Conservation (phyloP, 2,113 vertebrate genomes). For the zebrafish (Danio rerio) region GRCz12tu NC_133178.1:31702501-31703000, state of each 20-base stretch:
- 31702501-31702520: too few species aligned
- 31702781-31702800: not conserved
- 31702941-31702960: not conserved
- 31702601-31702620: too few species aligned
- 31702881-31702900: not conserved
- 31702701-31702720: not conserved
- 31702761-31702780: not conserved
- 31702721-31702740: not conserved
- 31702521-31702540: too few species aligned
- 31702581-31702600: not conserved
- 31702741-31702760: not conserved
- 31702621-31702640: not conserved
- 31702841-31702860: not conserved
- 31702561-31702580: not conserved
- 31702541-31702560: too few species aligned
- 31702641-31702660: not conserved
- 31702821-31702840: not conserved
- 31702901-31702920: not conserved
- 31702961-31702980: conserved; percentile 7
- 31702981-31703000: conserved; percentile 5
- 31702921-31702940: not conserved
- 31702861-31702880: conserved; percentile 3
- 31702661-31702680: not conserved
- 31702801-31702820: not conserved
- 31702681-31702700: not conserved